These are phyloP conservation scores for Diaperis boleti DNA, from an alignment of 2,888 invertebrate genomes.

Conservation along the genomic window DNA sequence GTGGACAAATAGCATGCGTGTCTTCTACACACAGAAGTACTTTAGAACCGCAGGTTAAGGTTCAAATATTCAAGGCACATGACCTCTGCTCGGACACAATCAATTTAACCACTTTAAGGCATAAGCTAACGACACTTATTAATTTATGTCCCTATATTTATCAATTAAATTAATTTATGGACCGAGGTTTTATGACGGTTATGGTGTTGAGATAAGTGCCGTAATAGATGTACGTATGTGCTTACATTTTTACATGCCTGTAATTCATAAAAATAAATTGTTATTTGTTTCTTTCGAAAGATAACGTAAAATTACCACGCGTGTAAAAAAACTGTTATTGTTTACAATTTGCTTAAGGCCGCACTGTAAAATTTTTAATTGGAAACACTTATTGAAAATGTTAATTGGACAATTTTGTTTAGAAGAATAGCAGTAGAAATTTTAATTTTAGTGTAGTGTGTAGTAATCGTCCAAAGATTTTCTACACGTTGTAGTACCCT, in stretches of 20 bases:
- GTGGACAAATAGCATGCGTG: neutral
- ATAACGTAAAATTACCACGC: no score
- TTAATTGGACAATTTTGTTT: no score
- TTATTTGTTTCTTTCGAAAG: neutral
- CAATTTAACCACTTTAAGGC: slow-evolving; percentile 46
- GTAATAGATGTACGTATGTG: slow-evolving; percentile 6
- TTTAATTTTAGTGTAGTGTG: no score
- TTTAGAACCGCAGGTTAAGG: slow-evolving; percentile 32
- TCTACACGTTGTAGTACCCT: no score
- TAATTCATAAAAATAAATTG: slow-evolving; percentile 6
- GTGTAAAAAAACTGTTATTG: no score
- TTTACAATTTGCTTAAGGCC: no score
- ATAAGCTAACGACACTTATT: slow-evolving; percentile 43
- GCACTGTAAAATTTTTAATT: no score
- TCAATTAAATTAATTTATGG: slow-evolving; percentile 44
- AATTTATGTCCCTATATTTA: slow-evolving; percentile 44
- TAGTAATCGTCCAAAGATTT: no score
- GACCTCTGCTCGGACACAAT: slow-evolving; percentile 45
- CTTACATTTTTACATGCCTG: slow-evolving; percentile 5
- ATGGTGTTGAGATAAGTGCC: slow-evolving; percentile 9
- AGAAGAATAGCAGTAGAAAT: no score
- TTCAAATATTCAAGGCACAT: slow-evolving; percentile 42
- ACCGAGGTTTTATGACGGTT: slow-evolving; percentile 11
- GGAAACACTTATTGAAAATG: no score
- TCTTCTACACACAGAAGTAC: neutral